Conservation (phyloP, 2,113 vertebrate genomes). For the Ammodytes dubius region DNA sequence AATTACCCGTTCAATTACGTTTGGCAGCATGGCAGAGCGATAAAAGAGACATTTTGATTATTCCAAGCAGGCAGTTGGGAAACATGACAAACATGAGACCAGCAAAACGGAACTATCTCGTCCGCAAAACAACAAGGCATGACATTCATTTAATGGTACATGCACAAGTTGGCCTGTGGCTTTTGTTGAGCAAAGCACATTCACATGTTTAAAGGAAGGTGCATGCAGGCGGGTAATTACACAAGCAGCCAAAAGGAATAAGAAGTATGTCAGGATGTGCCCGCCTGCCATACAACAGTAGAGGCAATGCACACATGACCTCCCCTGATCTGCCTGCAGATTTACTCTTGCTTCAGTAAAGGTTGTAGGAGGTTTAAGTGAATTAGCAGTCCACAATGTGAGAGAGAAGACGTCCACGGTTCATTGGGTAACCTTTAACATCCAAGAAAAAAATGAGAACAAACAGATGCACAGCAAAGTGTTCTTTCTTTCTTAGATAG, state of each 20-base stretch:
- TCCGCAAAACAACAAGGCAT: slow-evolving; percentile 18
- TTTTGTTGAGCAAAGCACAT: slow-evolving; percentile 30
- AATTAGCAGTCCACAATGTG: slow-evolving; percentile 51
- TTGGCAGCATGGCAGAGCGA: slow-evolving; percentile 4
- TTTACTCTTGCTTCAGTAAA: slow-evolving; percentile 40
- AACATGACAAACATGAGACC: slow-evolving; percentile 25
- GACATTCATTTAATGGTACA: slow-evolving; percentile 36
- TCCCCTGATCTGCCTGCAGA: slow-evolving; percentile 41
- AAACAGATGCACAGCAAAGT: slow-evolving; percentile 30
- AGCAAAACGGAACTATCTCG: neutral
- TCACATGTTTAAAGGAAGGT: slow-evolving; percentile 40
- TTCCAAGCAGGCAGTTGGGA: slow-evolving; percentile 2
- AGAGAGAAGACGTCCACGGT: slow-evolving; percentile 29
- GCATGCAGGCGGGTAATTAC: slow-evolving; percentile 43
- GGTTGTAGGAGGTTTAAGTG: slow-evolving; percentile 57
- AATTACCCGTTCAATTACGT: slow-evolving; percentile 49
- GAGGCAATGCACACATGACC: slow-evolving; percentile 50
- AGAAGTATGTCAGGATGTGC: slow-evolving; percentile 31
- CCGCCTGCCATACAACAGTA: slow-evolving; percentile 18
- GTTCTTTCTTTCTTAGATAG: slow-evolving; percentile 2
- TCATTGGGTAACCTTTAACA: slow-evolving; percentile 57
- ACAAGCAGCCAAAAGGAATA: slow-evolving; percentile 37
- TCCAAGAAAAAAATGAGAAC: slow-evolving; percentile 26
- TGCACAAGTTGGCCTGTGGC: slow-evolving; percentile 26
- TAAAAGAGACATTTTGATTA: slow-evolving; percentile 23